Percentiles rank a stretch among this genome's conserved stretches.
These are phyloP conservation scores for Spodoptera litura DNA, from an alignment of 1,140 invertebrate species.

Conservation along the genomic window DNA sequence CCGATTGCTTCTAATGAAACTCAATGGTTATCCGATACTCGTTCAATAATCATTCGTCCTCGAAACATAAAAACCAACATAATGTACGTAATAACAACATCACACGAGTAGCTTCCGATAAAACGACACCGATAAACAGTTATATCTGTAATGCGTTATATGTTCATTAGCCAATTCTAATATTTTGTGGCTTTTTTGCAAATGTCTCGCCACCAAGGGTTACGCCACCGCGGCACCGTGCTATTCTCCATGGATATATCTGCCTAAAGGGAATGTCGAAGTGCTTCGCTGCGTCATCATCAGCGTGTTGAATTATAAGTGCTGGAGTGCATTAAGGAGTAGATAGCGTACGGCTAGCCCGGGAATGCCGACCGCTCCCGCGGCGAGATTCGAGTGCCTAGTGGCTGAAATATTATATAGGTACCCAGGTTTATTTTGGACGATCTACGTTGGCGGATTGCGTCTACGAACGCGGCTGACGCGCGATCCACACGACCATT, in stretches of 20 bases:
- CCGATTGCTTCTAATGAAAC: constrained; percentile 35
- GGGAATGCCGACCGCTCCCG: constrained; percentile 57
- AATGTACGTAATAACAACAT: constrained; percentile 14
- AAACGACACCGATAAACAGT: constrained; percentile 25
- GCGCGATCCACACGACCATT: constrained; percentile 59
- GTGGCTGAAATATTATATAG: constrained; percentile 76
- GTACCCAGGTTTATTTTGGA: constrained; percentile 78
- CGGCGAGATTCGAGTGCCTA: constrained; percentile 63
- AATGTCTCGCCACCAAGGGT: background rate
- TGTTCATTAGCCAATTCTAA: background rate
- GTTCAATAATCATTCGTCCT: constrained; percentile 50
- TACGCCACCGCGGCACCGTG: background rate
- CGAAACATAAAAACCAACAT: constrained; percentile 50
- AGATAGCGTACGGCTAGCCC: constrained; percentile 38
- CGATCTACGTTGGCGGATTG: constrained; percentile 73
- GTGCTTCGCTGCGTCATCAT: constrained; percentile 1
- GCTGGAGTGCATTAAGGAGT: constrained; percentile 51
- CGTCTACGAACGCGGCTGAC: constrained; percentile 66
- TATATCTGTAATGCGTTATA: constrained; percentile 9
- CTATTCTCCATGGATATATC: background rate
- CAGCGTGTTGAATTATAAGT: constrained; percentile 14
- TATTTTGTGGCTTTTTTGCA: constrained; percentile 3
- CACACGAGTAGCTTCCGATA: constrained; percentile 35
- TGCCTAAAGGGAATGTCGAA: constrained; percentile 10
- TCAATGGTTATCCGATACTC: constrained; percentile 20